phyloP scores from a whole-genome alignment of 1,140 invertebrate species.

The Nixonia krombeini region DNA sequence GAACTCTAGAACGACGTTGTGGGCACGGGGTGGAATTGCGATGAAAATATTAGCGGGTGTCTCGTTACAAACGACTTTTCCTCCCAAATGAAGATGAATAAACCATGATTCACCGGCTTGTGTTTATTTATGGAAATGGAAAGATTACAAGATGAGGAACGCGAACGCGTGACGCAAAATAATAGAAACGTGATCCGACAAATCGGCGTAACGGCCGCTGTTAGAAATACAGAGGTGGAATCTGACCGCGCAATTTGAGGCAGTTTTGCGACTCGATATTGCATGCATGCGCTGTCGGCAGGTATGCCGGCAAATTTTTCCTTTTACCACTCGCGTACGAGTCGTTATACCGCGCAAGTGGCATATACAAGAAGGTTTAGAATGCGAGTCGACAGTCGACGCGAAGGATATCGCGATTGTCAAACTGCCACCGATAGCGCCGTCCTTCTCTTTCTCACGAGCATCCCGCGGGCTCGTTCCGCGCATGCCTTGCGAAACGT shows the following conservation, averaged over 20 bases:
- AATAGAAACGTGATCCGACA: neutral
- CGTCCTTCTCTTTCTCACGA: constrained; percentile 1
- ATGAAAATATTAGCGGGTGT: too few relatives aligned
- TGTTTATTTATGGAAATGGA: neutral
- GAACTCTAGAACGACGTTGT: too few relatives aligned
- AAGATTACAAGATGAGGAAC: neutral
- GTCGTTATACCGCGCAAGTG: neutral
- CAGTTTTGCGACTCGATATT: constrained; percentile 4
- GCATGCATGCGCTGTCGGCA: constrained; percentile 5
- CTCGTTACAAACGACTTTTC: too few relatives aligned
- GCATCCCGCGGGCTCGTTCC: neutral
- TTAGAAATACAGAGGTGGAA: constrained; percentile 2
- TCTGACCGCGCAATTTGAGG: constrained; percentile 5
- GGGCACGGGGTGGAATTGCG: too few relatives aligned
- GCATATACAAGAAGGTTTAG: neutral
- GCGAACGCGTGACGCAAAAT: neutral
- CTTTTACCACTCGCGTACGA: constrained; percentile 1
- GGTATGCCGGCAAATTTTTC: constrained; percentile 3
- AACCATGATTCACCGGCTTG: too few relatives aligned
- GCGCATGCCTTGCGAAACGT: constrained; percentile 2
- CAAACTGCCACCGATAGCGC: constrained; percentile 4
- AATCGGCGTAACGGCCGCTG: constrained; percentile 2
- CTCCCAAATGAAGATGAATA: too few relatives aligned
- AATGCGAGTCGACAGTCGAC: constrained; percentile 5
- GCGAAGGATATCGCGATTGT: constrained; percentile 6